Evolutionary conservation across 2,888 invertebrate genomes (phyloP).

Genomic region (Carabus problematicus): DNA sequence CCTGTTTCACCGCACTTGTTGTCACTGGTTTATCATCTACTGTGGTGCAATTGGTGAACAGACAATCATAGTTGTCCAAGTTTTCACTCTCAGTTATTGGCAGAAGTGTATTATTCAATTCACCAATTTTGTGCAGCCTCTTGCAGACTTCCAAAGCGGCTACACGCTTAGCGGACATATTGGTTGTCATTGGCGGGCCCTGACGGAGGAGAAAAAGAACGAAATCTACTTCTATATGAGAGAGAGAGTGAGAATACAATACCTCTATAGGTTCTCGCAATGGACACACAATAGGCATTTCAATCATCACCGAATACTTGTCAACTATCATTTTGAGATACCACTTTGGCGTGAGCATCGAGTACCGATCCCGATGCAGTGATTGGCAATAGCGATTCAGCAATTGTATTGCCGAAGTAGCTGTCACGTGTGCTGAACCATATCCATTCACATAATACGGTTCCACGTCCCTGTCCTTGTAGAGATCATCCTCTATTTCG

Average conservation of each 20-base stretch:
- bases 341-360: conserved; percentile 65
- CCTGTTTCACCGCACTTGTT: conserved; percentile 22
- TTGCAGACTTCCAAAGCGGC: conserved; percentile 82
- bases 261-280: conserved; percentile 75
- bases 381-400: conserved; percentile 81
- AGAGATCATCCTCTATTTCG: conserved; percentile 64
- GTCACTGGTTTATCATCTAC: not conserved
- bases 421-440: conserved; percentile 61
- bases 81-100: conserved; percentile 62
- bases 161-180: conserved; percentile 78
- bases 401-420: conserved; percentile 69
- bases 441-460: conserved; percentile 61
- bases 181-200: conserved; percentile 66
- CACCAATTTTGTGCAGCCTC: conserved; percentile 72
- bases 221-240: too few species aligned
- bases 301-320: conserved; percentile 62
- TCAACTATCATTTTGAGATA: conserved; percentile 49
- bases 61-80: conserved; percentile 59
- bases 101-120: conserved; percentile 74
- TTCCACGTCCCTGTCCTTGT: conserved; percentile 61
- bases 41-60: conserved; percentile 72
- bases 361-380: conserved; percentile 73
- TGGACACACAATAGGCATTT: conserved; percentile 81
- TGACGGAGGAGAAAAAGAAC: conserved; percentile 51
- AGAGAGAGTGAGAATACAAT: too few species aligned